phyloP scores from a whole-genome alignment of 2,888 invertebrate genomes.

The Copidosoma aretas region DNA sequence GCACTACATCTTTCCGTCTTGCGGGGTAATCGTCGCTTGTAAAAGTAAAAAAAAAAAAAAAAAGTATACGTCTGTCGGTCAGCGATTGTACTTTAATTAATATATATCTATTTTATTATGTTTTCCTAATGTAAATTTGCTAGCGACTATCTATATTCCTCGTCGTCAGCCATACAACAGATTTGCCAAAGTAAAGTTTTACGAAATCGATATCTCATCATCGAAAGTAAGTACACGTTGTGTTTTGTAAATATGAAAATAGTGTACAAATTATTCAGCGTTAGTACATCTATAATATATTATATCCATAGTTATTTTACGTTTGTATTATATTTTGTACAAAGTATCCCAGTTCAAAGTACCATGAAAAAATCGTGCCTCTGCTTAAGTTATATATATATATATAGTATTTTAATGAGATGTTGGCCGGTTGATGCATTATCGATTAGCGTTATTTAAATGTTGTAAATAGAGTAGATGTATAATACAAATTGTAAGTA shows the following conservation, averaged over 20 bases:
- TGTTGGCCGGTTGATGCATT: constrained; percentile 37
- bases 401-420: background rate
- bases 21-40: too few relatives aligned
- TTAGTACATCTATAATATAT: too few relatives aligned
- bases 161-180: constrained; percentile 38
- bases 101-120: too few relatives aligned
- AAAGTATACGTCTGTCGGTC: too few relatives aligned
- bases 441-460: constrained; percentile 4
- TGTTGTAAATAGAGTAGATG: background rate
- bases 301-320: background rate
- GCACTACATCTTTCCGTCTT: too few relatives aligned
- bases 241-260: constrained; percentile 9
- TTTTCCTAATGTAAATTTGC: background rate
- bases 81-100: too few relatives aligned
- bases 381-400: background rate
- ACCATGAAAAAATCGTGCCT: background rate
- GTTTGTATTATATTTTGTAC: background rate
- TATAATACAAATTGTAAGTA: too few relatives aligned
- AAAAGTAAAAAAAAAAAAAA: too few relatives aligned
- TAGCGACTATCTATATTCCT: background rate
- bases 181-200: constrained; percentile 31
- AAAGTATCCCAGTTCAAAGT: too few relatives aligned
- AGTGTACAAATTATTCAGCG: constrained; percentile 15
- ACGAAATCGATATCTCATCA: background rate
- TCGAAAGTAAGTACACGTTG: background rate